Evolutionary conservation across 1,140 invertebrate genomes (phyloP), one percentile per base, ranked within the genome.

Genomic region (Drosophila pachea): DNA sequence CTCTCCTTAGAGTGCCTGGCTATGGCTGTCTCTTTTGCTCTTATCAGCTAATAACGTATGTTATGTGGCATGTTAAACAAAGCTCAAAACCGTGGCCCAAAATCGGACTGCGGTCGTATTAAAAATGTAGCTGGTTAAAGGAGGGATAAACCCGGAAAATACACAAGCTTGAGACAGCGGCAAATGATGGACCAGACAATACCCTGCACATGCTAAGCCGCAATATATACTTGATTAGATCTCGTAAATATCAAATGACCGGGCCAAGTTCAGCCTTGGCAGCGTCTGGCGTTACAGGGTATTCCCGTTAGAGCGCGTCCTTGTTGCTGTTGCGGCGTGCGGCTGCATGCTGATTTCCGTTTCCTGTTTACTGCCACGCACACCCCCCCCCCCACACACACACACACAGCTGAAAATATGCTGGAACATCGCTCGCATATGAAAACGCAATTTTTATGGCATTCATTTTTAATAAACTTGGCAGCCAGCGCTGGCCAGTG

Each of bases 381-480:
- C 32, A 74, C 56, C 36, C 35, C 32, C n/a, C 45, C 22, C 11
- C 36, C n/a, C 7, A 29, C 29, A 35, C 58, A 35, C 31, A 68
- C 58, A 47, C 52, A 58, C 59, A 49, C 49, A n/a, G 58, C 62
- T 53, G 61, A 69, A 75, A 78, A 83, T 78, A 83, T 83, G 74
- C 79, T 67, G 65, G 38, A 73, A 65, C 72, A 75, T 84, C 83
- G 71, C 67, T 54, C 54, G 67, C 75, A 84, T 78, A 82, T 82
- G 78, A 74, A 73, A 82, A 62, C 70, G 60, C 71, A 66, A 77
- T 83, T 84, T 84, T 78, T 68, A 78, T 78, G 68, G 68, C 73
- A 84, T 83, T 73, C 76, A 83, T 78, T 84, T 83, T 84, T 75
- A 83, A 83, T 84, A 83, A 84, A 71, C 62, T 62, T 71, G 45